These are phyloP conservation scores for Polymixis lichenea DNA, from an alignment of 2,888 invertebrate genomes.

Conservation along the genomic window DNA sequence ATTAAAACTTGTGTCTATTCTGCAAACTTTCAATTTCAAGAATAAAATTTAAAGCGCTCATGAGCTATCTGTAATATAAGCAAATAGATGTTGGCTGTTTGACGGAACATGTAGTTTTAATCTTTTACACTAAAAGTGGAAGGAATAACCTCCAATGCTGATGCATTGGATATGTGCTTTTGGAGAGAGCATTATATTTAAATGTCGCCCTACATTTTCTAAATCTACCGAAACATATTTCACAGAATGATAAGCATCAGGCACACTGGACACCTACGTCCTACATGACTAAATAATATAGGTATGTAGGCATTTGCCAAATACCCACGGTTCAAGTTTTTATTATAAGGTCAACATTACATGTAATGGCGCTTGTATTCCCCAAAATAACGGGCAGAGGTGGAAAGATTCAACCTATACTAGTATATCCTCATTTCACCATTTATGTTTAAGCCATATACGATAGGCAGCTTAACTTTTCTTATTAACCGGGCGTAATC, in stretches of 20 bases:
- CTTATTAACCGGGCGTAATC: background rate
- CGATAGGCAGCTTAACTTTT: background rate
- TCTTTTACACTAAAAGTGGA: background rate
- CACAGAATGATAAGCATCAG: constrained; percentile 46
- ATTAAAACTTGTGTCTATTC: no score
- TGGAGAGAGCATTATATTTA: constrained; percentile 5
- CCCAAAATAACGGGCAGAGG: background rate
- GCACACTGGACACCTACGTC: constrained; percentile 5
- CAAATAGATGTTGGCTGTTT: no score
- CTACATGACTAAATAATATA: background rate
- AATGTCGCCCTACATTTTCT: constrained; percentile 22
- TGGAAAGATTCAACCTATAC: background rate
- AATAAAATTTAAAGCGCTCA: no score
- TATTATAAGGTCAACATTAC: background rate
- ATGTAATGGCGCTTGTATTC: background rate
- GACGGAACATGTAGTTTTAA: no score
- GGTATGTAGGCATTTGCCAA: constrained; percentile 7
- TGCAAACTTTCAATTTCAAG: no score
- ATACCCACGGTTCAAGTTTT: constrained; percentile 7
- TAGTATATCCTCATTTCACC: no score
- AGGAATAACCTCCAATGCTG: background rate
- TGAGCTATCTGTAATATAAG: no score
- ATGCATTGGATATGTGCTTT: constrained; percentile 13
- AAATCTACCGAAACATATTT: constrained; percentile 48
- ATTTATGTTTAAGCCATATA: background rate